Percentiles rank a stretch among this genome's conserved stretches.
phyloP scores from a whole-genome alignment of 2,113 vertebrate species.

The Cygnus atratus region DNA sequence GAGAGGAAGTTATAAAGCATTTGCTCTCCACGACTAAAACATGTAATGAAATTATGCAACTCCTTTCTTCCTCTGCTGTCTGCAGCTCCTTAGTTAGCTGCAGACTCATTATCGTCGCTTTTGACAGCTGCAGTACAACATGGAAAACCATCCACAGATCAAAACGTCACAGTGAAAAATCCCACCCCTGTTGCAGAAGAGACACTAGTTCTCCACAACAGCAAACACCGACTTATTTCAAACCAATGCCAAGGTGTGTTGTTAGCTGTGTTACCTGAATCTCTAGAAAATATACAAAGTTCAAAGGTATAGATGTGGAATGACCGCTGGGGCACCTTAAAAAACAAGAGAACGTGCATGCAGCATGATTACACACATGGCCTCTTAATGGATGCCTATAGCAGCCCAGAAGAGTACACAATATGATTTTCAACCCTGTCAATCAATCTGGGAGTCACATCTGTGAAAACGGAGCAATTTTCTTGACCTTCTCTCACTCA shows the following conservation, averaged over 20 bases:
- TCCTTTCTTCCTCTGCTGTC: not conserved
- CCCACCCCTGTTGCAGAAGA: not conserved
- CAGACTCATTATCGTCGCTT: not conserved
- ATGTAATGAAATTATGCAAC: not conserved
- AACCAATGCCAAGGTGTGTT: not conserved
- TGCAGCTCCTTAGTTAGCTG: not conserved
- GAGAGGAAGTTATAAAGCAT: not conserved
- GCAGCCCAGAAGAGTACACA: not conserved
- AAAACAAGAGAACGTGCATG: not conserved
- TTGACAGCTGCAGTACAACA: not conserved
- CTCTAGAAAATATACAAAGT: not conserved
- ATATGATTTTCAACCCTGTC: not conserved
- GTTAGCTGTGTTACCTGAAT: not conserved
- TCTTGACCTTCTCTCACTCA: not conserved
- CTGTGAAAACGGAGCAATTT: not conserved
- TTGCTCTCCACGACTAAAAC: not conserved
- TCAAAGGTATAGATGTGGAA: not conserved
- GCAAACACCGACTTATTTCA: not conserved
- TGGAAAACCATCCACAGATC: not conserved
- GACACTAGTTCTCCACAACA: fast-evolving
- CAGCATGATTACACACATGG: not conserved
- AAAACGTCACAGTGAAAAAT: not conserved
- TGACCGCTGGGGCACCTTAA: not conserved
- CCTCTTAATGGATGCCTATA: not conserved
- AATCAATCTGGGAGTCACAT: conserved; percentile 3